Percentiles rank a stretch among this genome's conserved stretches.
Evolutionary conservation across 2,113 vertebrate genomes (phyloP).

Genomic region (Oophaga pumilio): DNA sequence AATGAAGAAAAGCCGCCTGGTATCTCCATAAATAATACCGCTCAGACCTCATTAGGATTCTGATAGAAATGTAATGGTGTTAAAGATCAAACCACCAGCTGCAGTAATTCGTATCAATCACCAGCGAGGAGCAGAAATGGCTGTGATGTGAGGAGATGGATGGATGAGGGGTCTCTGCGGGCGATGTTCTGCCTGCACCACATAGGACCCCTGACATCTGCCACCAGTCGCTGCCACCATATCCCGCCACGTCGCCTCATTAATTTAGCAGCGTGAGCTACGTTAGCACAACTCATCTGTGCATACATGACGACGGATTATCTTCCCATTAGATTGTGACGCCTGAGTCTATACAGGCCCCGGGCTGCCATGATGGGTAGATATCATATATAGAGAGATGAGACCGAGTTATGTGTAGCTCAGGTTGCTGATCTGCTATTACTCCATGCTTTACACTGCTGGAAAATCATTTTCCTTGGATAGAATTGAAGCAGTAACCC

Average conservation of each 20-base stretch:
- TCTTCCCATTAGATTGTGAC: not conserved
- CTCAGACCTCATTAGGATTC: not conserved
- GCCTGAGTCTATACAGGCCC: not conserved
- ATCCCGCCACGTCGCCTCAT: constrained; percentile 21
- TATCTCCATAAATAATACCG: not conserved
- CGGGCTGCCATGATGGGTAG: not conserved
- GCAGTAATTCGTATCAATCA: constrained; percentile 1
- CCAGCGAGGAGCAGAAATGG: too few relatives aligned
- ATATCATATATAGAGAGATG: not conserved
- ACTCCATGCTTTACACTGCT: too few relatives aligned
- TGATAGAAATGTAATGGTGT: not conserved
- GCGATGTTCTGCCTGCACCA: not conserved
- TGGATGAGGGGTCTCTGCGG: not conserved
- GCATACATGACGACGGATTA: constrained; percentile 34
- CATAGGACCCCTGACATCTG: constrained; percentile 33
- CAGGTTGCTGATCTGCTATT: not conserved
- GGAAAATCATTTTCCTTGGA: too few relatives aligned
- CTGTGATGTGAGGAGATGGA: constrained; percentile 10
- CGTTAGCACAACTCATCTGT: constrained; percentile 14
- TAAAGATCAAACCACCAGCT: not conserved
- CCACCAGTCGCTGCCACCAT: not conserved
- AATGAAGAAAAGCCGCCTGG: not conserved
- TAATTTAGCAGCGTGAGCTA: constrained; percentile 32
- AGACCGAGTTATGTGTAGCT: too few relatives aligned
- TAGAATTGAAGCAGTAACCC: too few relatives aligned